Percentiles rank a stretch among this genome's conserved stretches.
Evolutionary conservation across 1,140 invertebrate species (phyloP).

Genomic region (Drosophila jambulina): DNA sequence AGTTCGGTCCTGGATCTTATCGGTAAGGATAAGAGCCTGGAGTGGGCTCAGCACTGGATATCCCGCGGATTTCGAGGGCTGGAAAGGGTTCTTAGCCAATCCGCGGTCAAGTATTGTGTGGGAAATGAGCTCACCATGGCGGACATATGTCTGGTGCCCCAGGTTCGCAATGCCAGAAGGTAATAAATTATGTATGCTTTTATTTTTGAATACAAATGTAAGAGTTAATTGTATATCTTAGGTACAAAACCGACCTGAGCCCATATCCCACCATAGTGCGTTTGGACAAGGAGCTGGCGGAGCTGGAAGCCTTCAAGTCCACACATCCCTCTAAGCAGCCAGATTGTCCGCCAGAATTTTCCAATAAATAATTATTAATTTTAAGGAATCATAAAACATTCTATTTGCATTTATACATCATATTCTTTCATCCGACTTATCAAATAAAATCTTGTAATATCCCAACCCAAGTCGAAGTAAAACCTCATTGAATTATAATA

Average conservation of each 20-base stretch:
- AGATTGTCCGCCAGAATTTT: conserved; percentile 93
- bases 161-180: conserved; percentile 95
- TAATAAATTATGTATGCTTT: conserved; percentile 55
- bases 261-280: conserved; percentile 94
- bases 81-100: conserved; percentile 92
- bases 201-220: too few species aligned
- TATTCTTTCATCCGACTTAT: background rate
- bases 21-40: conserved; percentile 92
- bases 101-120: conserved; percentile 96
- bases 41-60: conserved; percentile 97
- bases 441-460: background rate
- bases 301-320: conserved; percentile 92
- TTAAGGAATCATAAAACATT: conserved; percentile 16
- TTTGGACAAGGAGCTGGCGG: conserved; percentile 92
- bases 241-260: conserved; percentile 95
- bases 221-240: conserved; percentile 58
- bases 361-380: conserved; percentile 86
- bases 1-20: conserved; percentile 92
- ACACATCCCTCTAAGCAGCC: conserved; percentile 94
- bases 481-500: conserved; percentile 63
- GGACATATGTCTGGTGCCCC: conserved; percentile 97
- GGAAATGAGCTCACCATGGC: conserved; percentile 96
- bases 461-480: conserved; percentile 5
- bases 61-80: conserved; percentile 93
- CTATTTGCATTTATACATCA: conserved; percentile 12